These are phyloP conservation scores for Anolis apletophallus DNA, from an alignment of 2,797 vertebrate genomes.

Conservation along the genomic window DNA sequence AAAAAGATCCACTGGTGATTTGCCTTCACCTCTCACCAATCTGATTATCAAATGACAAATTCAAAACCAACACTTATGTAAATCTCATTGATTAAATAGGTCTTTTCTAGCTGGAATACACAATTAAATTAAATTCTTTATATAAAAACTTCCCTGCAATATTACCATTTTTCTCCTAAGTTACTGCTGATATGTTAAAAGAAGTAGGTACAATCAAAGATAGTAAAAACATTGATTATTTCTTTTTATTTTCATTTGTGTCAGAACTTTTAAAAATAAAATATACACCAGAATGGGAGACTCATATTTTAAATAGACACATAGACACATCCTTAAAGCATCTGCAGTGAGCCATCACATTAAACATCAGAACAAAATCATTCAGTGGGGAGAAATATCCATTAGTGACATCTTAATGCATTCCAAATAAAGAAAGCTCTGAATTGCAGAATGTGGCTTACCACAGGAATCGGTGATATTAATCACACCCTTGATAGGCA, in stretches of 20 bases:
- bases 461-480: slow-evolving; percentile 45
- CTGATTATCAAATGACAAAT: too few relatives aligned
- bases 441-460: slow-evolving; percentile 55
- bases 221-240: not conserved
- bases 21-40: too few relatives aligned
- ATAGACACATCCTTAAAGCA: slow-evolving; percentile 28
- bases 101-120: too few relatives aligned
- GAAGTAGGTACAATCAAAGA: not conserved
- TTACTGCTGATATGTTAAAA: not conserved
- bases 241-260: not conserved
- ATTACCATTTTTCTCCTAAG: not conserved
- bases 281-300: slow-evolving; percentile 38
- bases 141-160: not conserved
- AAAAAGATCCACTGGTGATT: too few relatives aligned
- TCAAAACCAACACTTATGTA: too few relatives aligned
- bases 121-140: too few relatives aligned
- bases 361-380: slow-evolving; percentile 57
- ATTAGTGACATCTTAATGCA: slow-evolving; percentile 72
- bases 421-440: slow-evolving; percentile 63
- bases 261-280: slow-evolving; percentile 12
- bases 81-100: too few relatives aligned
- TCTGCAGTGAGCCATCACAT: slow-evolving; percentile 44
- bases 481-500: slow-evolving; percentile 57
- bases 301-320: slow-evolving; percentile 16
- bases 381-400: slow-evolving; percentile 51